Base-by-base conservation (phyloP, 2,113 vertebrate species). In the Paracanthobrama guichenoti region DNA sequence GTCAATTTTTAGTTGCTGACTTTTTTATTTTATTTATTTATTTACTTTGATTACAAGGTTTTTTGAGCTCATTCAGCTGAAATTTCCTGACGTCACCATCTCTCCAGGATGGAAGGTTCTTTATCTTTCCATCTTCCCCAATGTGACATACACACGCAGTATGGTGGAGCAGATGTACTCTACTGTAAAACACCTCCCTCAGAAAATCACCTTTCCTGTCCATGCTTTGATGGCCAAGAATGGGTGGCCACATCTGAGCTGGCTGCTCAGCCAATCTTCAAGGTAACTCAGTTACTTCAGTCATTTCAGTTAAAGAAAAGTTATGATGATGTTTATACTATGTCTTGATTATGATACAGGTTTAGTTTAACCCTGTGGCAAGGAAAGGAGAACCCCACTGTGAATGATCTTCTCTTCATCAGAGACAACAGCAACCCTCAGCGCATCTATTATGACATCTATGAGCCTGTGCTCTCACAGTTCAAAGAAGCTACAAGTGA, bases 341-440 rank as follows among this genome's bases (percentile, higher is more conserved):
- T 24, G 26, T 66, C 5, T 42, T 26, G 28, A 7, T 55, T 79
- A 24, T 84, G 31, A 31, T 87, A 3, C 86, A 97, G 96, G 89
- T 96, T 94, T 89, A 96, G 93, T 64, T 89, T 97, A 80, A 97
- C 96, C 0, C 81, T 97, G 86, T 97, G 96, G 96, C 96, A 97
- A 87, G 92, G 93, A 0, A 4, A 74, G 6, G 50, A 64, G 0
- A 93, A 95, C 71, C 94, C 94, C n/a, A 91, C 86, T 0, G 67
- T 96, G 60, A 92, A 92, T 0, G 95, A 97, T 84, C 94, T 97
- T 26, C 91, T 97, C 77, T 96, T 96, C 42, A 75, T 97, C 78
- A 91, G 95, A n/a, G 95, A 96, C 86, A 95, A 95, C 92, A 94
- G 86, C 9, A 87, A 93, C n/a, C 66, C 90, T 16, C 86, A 93